Conservation (phyloP, 2,113 vertebrate genomes). For the Neotoma lepida region DNA sequence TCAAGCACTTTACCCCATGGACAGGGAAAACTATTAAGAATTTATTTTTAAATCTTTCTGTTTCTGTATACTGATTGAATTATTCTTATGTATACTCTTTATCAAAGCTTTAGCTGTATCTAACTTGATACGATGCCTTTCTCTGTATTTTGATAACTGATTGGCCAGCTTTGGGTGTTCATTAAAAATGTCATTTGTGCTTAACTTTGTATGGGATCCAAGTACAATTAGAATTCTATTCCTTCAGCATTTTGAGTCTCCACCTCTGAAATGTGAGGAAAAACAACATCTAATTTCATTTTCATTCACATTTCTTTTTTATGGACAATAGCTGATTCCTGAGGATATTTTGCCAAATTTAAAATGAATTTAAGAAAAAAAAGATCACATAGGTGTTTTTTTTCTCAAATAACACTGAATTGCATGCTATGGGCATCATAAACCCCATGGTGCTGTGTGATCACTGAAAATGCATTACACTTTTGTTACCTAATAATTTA, state of each 20-base stretch:
- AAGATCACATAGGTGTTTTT: not conserved
- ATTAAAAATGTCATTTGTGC: not conserved
- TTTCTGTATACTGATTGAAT: not conserved
- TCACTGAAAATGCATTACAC: not conserved
- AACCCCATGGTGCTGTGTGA: not conserved
- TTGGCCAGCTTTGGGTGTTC: not conserved
- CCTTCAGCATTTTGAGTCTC: not conserved
- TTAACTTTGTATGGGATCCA: not conserved
- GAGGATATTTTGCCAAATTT: not conserved
- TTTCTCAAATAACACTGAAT: not conserved
- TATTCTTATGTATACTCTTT: not conserved
- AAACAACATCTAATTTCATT: not conserved
- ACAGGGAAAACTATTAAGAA: not conserved
- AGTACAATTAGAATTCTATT: not conserved
- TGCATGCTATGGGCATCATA: not conserved
- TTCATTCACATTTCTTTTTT: not conserved
- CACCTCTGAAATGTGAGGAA: not conserved
- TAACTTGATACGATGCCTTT: not conserved
- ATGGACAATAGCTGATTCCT: not conserved
- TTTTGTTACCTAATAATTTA: not conserved
- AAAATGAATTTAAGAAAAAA: constrained; percentile 16
- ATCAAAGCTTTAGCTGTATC: not conserved
- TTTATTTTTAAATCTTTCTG: not conserved
- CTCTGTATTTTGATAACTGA: not conserved
- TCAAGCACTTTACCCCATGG: not conserved